A percentile compares a stretch with the other conserved stretches of the same genome.
Evolutionary conservation across 2,888 invertebrate species (phyloP).

Genomic region (Lordiphosa fenestrarum): DNA sequence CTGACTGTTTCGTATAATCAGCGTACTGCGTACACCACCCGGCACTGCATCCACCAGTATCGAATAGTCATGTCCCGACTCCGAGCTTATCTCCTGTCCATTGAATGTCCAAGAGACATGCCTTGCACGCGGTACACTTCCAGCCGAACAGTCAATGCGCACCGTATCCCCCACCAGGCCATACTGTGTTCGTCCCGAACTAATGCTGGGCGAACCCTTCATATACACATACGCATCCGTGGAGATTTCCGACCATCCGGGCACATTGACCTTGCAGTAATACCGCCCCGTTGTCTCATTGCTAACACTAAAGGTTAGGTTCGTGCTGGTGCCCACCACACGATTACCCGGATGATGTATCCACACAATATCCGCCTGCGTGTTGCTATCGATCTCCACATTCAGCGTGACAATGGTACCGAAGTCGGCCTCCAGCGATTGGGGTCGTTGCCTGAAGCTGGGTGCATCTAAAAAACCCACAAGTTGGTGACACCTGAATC

Average conservation of each 20-base stretch:
- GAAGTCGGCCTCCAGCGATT: conserved; percentile 90
- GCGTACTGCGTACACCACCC: conserved; percentile 92
- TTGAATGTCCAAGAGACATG: conserved; percentile 93
- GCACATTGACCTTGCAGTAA: conserved; percentile 92
- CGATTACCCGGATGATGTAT: conserved; percentile 89
- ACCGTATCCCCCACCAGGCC: conserved; percentile 90
- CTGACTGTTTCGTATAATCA: conserved; percentile 92
- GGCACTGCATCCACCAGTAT: conserved; percentile 87
- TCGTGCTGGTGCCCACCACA: conserved; percentile 88
- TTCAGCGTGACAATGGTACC: conserved; percentile 89
- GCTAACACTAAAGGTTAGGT: conserved; percentile 89
- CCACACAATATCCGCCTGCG: conserved; percentile 93
- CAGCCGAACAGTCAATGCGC: conserved; percentile 92
- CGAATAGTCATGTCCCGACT: conserved; percentile 87
- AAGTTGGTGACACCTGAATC: not conserved
- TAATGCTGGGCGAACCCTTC: conserved; percentile 90
- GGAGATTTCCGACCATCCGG: conserved; percentile 92
- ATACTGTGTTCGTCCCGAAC: conserved; percentile 90
- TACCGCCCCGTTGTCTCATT: conserved; percentile 92
- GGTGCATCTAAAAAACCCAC: conserved; percentile 86
- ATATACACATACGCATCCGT: conserved; percentile 90
- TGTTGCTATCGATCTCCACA: conserved; percentile 96
- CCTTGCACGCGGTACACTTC: conserved; percentile 93
- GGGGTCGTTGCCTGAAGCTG: conserved; percentile 88
- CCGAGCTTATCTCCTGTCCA: conserved; percentile 89